Conservation (phyloP, 1,140 invertebrate genomes). For the Eciton burchellii region DNA sequence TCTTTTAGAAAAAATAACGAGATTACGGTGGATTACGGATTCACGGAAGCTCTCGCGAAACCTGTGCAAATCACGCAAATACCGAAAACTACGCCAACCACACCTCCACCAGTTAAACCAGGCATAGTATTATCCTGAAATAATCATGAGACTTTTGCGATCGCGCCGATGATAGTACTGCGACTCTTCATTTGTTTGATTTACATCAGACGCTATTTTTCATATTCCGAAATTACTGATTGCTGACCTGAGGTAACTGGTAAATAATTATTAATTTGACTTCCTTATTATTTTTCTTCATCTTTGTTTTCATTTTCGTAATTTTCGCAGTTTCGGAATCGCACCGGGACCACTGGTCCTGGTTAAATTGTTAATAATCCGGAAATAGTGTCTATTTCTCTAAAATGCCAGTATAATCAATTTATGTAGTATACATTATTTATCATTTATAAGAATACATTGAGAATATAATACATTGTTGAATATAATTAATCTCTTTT, state of each 20-base stretch:
- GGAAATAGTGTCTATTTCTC: background rate
- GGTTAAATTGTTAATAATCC: constrained; percentile 10
- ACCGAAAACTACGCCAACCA: constrained; percentile 73
- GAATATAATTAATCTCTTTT: background rate
- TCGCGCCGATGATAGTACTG: too few relatives aligned
- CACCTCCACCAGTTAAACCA: constrained; percentile 72
- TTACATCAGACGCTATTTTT: too few relatives aligned
- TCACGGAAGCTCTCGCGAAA: constrained; percentile 72
- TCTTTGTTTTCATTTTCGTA: too few relatives aligned
- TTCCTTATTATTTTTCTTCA: too few relatives aligned
- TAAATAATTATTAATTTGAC: too few relatives aligned
- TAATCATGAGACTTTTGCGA: too few relatives aligned
- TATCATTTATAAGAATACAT: too few relatives aligned
- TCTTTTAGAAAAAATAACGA: constrained; percentile 71
- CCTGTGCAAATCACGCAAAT: constrained; percentile 65
- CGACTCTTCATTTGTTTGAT: background rate
- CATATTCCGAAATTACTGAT: too few relatives aligned
- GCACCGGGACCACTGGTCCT: background rate
- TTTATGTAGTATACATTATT: too few relatives aligned
- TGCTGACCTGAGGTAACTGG: too few relatives aligned
- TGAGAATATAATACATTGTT: background rate
- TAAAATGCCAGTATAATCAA: too few relatives aligned
- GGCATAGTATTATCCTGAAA: constrained; percentile 50
- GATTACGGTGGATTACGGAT: constrained; percentile 73
- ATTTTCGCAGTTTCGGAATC: too few relatives aligned